Evolutionary conservation across 1,140 invertebrate genomes (phyloP), one percentile per base, ranked within the genome.

Genomic region (Drosophila guanche): DNA sequence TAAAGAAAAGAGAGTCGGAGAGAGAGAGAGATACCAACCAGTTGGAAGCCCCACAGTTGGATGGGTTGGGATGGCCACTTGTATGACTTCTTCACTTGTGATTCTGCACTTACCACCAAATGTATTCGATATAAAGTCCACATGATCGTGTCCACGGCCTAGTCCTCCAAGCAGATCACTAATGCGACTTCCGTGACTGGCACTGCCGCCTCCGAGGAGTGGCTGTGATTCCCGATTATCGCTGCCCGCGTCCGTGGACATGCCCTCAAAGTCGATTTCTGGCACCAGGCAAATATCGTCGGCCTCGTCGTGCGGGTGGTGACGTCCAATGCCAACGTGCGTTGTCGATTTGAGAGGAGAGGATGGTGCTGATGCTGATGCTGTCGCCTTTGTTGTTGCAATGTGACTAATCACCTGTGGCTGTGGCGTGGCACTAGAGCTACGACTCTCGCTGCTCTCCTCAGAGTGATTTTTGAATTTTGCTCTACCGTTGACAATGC

Each of bases 211-310:
- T 92, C 96, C 95, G 25, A 97, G 93, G 71, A 98, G 94, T 90
- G 97, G 97, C 93, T 97, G 96, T 91, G 96, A 97, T 93, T 98
- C 97, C 89, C 96, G 94, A 92, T 96, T 95, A 59, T 94, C 94
- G 91, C 93, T 93, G 85, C 95, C 94, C 67, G 94, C 93, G 91
- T 95, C 93, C 92, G 93, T 93, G 91, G 89, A 89, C 83, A 83
- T 84, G 94, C 94, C 91, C 95, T 95, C 77, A 93, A 89, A 91
- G 66, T 90, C 90, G 37, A 91, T 91, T 78, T 91, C 90, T 74
- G 90, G 90, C 62, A 91, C 89, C 33, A 89, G 52, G 54, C 84
- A 88, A 60, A 90, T 89, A 62, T 90, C 90, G 56, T 91, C 90
- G 46, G 61, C 74, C 66, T 90, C 89, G 63, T 90, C 89, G 62